These are phyloP conservation scores for Apis cerana DNA, from an alignment of 1,140 invertebrate species.

Conservation along the genomic window DNA sequence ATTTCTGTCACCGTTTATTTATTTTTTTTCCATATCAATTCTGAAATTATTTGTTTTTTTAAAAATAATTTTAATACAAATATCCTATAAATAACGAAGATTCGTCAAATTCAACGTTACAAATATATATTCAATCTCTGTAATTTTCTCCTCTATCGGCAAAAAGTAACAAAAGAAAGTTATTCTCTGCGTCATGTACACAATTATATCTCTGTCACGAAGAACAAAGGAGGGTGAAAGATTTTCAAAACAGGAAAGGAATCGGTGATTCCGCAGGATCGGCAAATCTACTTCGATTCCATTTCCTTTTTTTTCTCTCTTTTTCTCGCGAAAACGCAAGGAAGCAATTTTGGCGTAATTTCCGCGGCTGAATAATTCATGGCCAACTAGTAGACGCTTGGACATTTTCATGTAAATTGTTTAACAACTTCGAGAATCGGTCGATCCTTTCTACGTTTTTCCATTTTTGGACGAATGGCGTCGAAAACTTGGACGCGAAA, in stretches of 20 bases:
- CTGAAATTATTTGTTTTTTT: too few species aligned
- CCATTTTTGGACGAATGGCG: constrained; percentile 28
- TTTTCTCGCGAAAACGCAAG: not conserved
- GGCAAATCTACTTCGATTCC: constrained; percentile 30
- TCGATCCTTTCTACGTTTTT: constrained; percentile 15
- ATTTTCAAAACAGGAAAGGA: not conserved
- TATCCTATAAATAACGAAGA: too few species aligned
- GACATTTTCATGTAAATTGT: constrained; percentile 60
- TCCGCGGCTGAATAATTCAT: constrained; percentile 58
- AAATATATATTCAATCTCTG: too few species aligned
- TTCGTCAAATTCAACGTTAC: too few species aligned
- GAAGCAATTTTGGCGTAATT: constrained; percentile 55
- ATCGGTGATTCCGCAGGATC: constrained; percentile 5
- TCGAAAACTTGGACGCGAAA: constrained; percentile 34
- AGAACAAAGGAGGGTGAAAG: not conserved
- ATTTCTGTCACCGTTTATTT: too few species aligned
- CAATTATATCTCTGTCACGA: not conserved
- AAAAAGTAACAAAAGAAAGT: too few species aligned
- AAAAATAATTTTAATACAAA: too few species aligned
- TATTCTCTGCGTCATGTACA: too few species aligned
- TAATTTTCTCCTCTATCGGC: too few species aligned
- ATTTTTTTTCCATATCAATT: too few species aligned
- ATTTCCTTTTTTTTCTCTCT: constrained; percentile 14
- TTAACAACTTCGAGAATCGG: constrained; percentile 53
- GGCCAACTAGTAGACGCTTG: constrained; percentile 40